Conservation (phyloP, 2,888 invertebrate species). For the Leucophenga maculata region DNA sequence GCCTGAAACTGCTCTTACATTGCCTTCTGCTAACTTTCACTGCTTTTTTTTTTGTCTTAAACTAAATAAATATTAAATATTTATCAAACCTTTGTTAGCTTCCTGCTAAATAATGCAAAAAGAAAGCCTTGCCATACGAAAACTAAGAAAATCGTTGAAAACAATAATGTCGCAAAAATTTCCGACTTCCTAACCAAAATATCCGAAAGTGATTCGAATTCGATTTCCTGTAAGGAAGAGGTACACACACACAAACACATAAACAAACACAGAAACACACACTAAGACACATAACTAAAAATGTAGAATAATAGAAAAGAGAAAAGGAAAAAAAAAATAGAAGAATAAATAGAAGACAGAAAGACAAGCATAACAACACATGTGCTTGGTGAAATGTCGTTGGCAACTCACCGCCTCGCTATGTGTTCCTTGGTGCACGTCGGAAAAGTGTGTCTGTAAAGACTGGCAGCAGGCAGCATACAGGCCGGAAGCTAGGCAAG, state of each 20-base stretch:
- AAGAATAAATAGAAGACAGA: slow-evolving; percentile 43
- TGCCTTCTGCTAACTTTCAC: too few relatives aligned
- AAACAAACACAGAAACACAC: slow-evolving; percentile 21
- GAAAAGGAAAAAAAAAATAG: slow-evolving; percentile 51
- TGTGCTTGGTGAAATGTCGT: slow-evolving; percentile 10
- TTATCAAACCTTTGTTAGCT: too few relatives aligned
- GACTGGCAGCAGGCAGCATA: neutral
- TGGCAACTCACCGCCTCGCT: neutral
- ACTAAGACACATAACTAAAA: slow-evolving; percentile 2
- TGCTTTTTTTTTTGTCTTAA: too few relatives aligned
- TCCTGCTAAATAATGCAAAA: too few relatives aligned
- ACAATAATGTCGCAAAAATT: slow-evolving; percentile 67
- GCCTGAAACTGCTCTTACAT: too few relatives aligned
- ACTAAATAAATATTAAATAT: too few relatives aligned
- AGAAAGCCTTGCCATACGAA: slow-evolving; percentile 19
- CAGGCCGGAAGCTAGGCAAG: neutral
- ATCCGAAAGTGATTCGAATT: slow-evolving; percentile 71
- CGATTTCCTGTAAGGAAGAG: slow-evolving; percentile 62
- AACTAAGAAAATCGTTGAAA: slow-evolving; percentile 63
- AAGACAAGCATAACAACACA: slow-evolving; percentile 24
- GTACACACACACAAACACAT: slow-evolving; percentile 27
- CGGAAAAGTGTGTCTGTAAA: neutral
- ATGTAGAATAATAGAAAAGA: slow-evolving; percentile 49
- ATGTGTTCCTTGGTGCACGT: neutral
- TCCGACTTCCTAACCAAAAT: slow-evolving; percentile 68